Conservation (phyloP, 2,797 vertebrate genomes). For the Octomys mimax region DNA sequence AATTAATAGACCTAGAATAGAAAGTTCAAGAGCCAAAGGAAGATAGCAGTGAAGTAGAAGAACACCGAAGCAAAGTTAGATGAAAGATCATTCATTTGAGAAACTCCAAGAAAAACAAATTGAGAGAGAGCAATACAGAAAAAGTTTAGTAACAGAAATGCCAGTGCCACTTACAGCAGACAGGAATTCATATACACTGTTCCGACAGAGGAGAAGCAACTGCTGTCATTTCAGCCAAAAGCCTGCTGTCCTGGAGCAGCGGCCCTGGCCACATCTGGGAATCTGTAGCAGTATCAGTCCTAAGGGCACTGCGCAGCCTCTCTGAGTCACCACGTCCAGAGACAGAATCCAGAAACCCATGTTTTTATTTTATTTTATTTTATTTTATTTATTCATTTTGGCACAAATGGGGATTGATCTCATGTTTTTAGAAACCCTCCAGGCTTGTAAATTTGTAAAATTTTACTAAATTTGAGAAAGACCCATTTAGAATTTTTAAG, state of each 20-base stretch:
- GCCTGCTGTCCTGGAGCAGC: not conserved
- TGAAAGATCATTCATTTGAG: conserved; percentile 13
- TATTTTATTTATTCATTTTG: too few relatives aligned
- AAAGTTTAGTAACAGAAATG: not conserved
- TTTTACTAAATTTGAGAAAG: not conserved
- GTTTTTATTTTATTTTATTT: not conserved
- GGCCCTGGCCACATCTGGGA: not conserved
- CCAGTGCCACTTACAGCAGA: not conserved
- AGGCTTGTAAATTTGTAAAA: not conserved
- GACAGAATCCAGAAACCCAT: not conserved
- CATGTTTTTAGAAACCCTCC: not conserved
- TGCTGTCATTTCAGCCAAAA: not conserved
- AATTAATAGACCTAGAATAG: not conserved
- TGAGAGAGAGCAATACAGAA: not conserved
- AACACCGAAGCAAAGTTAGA: not conserved
- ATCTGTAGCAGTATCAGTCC: not conserved
- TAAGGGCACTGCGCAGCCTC: not conserved
- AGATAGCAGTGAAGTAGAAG: not conserved
- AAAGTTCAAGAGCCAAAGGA: not conserved
- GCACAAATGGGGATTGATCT: too few relatives aligned
- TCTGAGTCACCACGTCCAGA: not conserved
- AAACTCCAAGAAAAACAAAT: conserved; percentile 13
- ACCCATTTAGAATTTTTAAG: not conserved
- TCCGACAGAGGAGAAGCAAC: not conserved
- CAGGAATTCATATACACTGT: not conserved